phyloP scores from a whole-genome alignment of 2,113 vertebrate species.

The Pontoporia blainvillei region DNA sequence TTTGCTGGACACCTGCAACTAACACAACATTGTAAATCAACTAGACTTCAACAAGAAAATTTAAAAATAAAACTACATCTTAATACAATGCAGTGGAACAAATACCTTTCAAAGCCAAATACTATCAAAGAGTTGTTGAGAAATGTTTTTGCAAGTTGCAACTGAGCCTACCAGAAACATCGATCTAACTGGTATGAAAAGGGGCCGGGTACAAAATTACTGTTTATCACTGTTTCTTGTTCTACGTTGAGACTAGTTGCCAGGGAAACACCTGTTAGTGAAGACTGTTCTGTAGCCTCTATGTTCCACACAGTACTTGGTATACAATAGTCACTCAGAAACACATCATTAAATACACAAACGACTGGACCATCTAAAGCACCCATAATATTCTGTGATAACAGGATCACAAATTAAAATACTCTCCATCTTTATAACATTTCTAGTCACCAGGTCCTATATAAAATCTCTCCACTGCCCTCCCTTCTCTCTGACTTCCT shows the following conservation, averaged over 20 bases:
- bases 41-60: neutral
- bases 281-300: constrained; percentile 2
- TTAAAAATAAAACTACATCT: constrained; percentile 12
- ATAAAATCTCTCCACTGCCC: neutral
- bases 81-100: neutral
- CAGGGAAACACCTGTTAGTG: constrained; percentile 68
- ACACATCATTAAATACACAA: neutral
- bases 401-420: neutral
- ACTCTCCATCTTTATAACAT: neutral
- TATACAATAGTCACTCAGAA: constrained; percentile 27
- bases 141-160: constrained; percentile 44
- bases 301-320: neutral
- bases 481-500: neutral
- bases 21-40: neutral
- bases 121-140: constrained; percentile 1
- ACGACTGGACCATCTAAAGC: neutral
- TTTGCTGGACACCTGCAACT: neutral
- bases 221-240: constrained; percentile 63
- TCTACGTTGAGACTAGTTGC: constrained; percentile 67
- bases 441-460: neutral
- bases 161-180: constrained; percentile 35
- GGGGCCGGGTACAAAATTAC: constrained; percentile 38
- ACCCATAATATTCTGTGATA: neutral
- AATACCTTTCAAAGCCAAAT: constrained; percentile 23
- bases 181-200: constrained; percentile 31